Evolutionary conservation across 2,888 invertebrate genomes (phyloP).

Genomic region (Yponomeuta malinellus): DNA sequence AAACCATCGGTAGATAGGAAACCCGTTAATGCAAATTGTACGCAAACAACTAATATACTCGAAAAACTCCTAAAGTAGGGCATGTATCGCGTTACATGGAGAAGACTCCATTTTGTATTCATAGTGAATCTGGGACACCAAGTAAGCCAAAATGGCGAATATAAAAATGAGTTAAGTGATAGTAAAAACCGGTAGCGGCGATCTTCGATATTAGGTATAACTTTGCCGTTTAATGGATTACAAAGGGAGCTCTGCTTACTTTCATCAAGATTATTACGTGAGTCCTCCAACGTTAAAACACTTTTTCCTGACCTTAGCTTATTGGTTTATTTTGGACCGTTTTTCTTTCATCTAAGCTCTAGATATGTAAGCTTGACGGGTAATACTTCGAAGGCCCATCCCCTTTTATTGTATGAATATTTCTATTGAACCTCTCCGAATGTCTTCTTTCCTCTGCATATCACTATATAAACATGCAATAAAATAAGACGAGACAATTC

Average conservation of each 20-base stretch:
- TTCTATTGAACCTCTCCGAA: conserved; percentile 15
- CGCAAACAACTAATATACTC: conserved; percentile 42
- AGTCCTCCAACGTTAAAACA: background rate
- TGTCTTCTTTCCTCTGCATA: conserved; percentile 11
- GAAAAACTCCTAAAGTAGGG: conserved; percentile 46
- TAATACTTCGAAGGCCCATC: conserved; percentile 7
- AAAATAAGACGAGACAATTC: conserved; percentile 30
- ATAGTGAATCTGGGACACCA: conserved; percentile 57
- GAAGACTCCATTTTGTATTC: conserved; percentile 53
- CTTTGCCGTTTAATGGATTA: conserved; percentile 54
- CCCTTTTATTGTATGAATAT: conserved; percentile 16
- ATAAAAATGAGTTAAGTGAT: conserved; percentile 70
- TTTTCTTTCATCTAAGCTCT: background rate
- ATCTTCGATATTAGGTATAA: conserved; percentile 47
- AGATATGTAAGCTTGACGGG: background rate
- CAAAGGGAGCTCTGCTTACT: conserved; percentile 31
- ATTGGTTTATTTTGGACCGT: background rate
- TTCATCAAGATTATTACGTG: background rate
- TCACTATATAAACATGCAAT: conserved; percentile 17
- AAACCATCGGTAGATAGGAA: conserved; percentile 9
- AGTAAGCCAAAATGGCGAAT: conserved; percentile 58
- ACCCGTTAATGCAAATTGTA: conserved; percentile 26
- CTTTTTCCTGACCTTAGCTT: too few species aligned
- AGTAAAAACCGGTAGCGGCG: conserved; percentile 47
- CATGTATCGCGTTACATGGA: conserved; percentile 51